Conservation (phyloP, 2,113 vertebrate species). For the Grus americana region DNA sequence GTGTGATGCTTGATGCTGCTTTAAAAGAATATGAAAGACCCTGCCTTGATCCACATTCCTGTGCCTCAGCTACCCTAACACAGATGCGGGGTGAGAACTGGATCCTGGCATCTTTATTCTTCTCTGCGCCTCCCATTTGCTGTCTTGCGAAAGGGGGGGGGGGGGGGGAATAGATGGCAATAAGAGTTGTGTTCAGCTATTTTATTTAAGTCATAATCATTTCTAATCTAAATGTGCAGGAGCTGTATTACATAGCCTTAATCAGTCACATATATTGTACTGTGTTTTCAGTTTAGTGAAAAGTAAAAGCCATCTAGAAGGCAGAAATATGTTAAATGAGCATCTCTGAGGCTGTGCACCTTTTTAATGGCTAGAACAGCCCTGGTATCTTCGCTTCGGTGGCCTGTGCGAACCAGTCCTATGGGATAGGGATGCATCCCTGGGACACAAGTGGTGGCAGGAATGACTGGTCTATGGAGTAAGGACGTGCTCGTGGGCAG, state of each 20-base stretch:
- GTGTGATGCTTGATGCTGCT: background rate
- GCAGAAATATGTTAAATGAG: constrained; percentile 49
- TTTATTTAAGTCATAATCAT: constrained; percentile 70
- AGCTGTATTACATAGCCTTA: constrained; percentile 56
- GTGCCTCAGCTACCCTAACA: background rate
- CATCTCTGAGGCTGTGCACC: background rate
- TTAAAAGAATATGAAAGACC: background rate
- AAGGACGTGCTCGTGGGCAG: background rate
- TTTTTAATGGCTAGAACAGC: background rate
- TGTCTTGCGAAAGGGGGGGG: background rate
- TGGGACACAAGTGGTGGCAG: background rate
- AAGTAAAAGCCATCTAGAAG: constrained; percentile 59
- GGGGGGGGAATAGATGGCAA: constrained; percentile 23
- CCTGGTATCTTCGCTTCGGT: background rate
- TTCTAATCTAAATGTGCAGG: constrained; percentile 69
- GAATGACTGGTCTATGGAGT: background rate
- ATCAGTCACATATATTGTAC: constrained; percentile 68
- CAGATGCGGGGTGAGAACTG: background rate
- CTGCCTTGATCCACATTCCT: background rate
- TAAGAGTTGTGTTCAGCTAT: constrained; percentile 63
- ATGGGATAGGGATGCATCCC: background rate
- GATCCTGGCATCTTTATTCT: background rate
- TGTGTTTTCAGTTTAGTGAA: constrained; percentile 50
- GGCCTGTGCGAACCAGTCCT: background rate
- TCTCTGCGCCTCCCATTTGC: background rate